Conservation (phyloP, 2,888 invertebrate genomes). For the Itoplectis maculator region DNA sequence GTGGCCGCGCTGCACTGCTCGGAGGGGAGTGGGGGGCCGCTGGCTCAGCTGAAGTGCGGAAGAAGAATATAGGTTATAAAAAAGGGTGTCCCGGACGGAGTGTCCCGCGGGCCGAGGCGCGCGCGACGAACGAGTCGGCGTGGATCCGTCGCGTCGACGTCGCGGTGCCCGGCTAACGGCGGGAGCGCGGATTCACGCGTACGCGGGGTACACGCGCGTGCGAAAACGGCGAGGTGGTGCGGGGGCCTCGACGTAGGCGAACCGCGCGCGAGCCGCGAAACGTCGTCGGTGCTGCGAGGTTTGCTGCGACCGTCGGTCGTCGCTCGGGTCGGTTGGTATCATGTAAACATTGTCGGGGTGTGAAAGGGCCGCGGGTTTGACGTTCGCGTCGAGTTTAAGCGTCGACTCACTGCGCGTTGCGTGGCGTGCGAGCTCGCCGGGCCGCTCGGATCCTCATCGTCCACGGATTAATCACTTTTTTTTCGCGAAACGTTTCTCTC, state of each 20-base stretch:
- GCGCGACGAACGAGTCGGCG: too few species aligned
- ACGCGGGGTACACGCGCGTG: too few species aligned
- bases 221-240: too few species aligned
- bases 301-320: too few species aligned
- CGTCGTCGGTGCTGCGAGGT: too few species aligned
- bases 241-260: not conserved
- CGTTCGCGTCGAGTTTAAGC: constrained; percentile 9
- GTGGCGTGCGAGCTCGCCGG: constrained; percentile 50
- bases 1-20: too few species aligned
- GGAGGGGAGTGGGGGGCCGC: not conserved
- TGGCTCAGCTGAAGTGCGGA: constrained; percentile 70
- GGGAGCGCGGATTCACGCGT: too few species aligned
- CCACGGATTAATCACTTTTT: constrained; percentile 69
- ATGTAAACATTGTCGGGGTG: constrained; percentile 67
- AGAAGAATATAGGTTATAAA: constrained; percentile 72
- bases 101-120: too few species aligned
- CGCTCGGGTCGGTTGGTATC: constrained; percentile 51
- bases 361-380: constrained; percentile 35
- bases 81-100: constrained; percentile 37
- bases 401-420: constrained; percentile 59
- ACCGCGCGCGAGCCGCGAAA: too few species aligned
- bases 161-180: too few species aligned
- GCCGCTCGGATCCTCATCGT: constrained; percentile 63
- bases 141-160: too few species aligned
- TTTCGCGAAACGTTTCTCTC: constrained; percentile 69